These are phyloP conservation scores for Lacerta viridis DNA, from an alignment of 2,797 vertebrate genomes.

Conservation along the genomic window DNA sequence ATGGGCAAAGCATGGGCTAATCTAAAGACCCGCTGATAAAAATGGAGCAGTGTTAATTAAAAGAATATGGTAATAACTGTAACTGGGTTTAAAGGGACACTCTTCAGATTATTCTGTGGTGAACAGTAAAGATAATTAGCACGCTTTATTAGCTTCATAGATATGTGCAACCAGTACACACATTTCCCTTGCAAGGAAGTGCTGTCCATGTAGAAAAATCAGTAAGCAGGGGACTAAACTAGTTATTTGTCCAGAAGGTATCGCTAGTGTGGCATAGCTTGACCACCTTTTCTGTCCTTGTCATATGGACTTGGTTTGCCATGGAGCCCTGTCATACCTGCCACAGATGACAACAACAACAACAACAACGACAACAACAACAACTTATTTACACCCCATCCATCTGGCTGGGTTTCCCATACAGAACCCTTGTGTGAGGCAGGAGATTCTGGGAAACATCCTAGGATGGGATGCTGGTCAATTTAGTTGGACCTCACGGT, in stretches of 20 bases:
- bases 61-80: slow-evolving; percentile 33
- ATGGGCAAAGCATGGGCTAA: background rate
- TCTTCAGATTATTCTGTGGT: slow-evolving; percentile 15
- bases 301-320: background rate
- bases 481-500: background rate
- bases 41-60: slow-evolving; percentile 29
- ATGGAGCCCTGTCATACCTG: background rate
- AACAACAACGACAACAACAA: too few species aligned
- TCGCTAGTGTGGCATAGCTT: background rate
- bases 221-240: too few species aligned
- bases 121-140: slow-evolving; percentile 31
- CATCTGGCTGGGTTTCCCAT: too few species aligned
- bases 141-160: slow-evolving; percentile 1
- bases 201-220: background rate
- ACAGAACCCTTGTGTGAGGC: background rate
- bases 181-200: background rate
- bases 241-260: background rate
- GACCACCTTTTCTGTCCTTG: background rate
- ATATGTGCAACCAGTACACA: background rate
- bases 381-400: too few species aligned
- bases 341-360: background rate
- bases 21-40: slow-evolving; percentile 40
- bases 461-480: background rate
- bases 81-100: background rate
- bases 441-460: background rate